A percentile compares a stretch with the other conserved stretches of the same genome.
Conservation (phyloP, 1,140 invertebrate species). For the Ceratoteleas bidentatus region DNA sequence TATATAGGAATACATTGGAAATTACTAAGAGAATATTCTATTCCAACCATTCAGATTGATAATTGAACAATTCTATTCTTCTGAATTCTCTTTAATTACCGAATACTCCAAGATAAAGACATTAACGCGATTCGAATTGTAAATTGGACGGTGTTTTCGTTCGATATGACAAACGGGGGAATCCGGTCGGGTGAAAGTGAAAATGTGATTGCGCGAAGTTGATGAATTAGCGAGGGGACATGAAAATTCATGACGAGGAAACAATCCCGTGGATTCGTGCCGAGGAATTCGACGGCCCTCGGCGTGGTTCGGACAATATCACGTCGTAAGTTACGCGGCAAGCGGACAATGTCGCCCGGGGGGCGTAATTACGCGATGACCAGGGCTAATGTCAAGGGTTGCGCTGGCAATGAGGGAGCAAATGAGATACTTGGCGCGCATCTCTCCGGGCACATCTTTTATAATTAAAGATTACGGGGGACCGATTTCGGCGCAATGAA, state of each 20-base stretch:
- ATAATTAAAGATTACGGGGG: constrained; percentile 45
- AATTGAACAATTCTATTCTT: too few relatives aligned
- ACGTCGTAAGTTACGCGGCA: constrained; percentile 48
- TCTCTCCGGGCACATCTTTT: constrained; percentile 49
- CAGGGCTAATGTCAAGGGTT: constrained; percentile 46
- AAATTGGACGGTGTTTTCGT: not conserved
- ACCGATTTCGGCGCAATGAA: constrained; percentile 41
- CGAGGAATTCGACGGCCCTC: too few relatives aligned
- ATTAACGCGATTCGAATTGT: constrained; percentile 2
- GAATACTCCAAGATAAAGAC: too few relatives aligned
- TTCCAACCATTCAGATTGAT: too few relatives aligned
- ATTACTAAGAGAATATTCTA: too few relatives aligned
- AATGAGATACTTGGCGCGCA: constrained; percentile 40
- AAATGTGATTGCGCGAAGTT: constrained; percentile 56
- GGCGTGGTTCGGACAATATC: constrained; percentile 57
- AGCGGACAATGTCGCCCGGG: constrained; percentile 20
- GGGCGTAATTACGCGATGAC: constrained; percentile 56
- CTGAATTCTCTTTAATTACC: too few relatives aligned
- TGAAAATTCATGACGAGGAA: constrained; percentile 60
- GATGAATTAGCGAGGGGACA: constrained; percentile 48
- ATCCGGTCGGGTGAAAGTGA: constrained; percentile 36
- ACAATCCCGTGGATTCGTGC: constrained; percentile 51
- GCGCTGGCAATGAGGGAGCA: constrained; percentile 7
- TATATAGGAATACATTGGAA: too few relatives aligned
- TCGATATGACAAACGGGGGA: not conserved